These are phyloP conservation scores for Paraplagusia blochii DNA, from an alignment of 2,113 vertebrate genomes.

Conservation along the genomic window DNA sequence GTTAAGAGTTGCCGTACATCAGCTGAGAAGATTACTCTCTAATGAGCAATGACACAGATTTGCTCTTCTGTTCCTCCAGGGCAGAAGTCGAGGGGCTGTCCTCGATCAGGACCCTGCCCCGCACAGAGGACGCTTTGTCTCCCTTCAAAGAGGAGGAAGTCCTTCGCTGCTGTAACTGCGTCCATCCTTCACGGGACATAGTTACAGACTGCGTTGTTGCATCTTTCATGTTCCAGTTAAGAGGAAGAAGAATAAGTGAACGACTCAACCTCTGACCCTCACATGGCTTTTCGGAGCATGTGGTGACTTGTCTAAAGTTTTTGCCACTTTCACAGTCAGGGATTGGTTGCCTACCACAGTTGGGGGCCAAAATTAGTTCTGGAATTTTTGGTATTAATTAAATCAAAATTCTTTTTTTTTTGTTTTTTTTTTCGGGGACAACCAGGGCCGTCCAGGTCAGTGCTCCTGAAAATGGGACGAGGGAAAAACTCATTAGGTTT, in stretches of 20 bases:
- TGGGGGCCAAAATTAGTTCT: conserved; percentile 37
- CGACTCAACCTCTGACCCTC: conserved; percentile 63
- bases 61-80: conserved; percentile 55
- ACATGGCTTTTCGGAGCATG: conserved; percentile 48
- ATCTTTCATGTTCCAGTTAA: conserved; percentile 77
- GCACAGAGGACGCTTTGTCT: conserved; percentile 65
- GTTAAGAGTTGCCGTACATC: too few species aligned
- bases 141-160: conserved; percentile 74
- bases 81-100: conserved; percentile 55
- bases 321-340: conserved; percentile 42
- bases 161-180: conserved; percentile 51
- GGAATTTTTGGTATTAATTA: conserved; percentile 48
- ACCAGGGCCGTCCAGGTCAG: conserved; percentile 87
- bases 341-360: conserved; percentile 40
- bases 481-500: conserved; percentile 69
- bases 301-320: conserved; percentile 64
- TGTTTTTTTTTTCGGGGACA: conserved; percentile 68
- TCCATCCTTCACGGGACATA: conserved; percentile 50
- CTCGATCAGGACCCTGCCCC: conserved; percentile 50
- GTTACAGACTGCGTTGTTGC: conserved; percentile 59
- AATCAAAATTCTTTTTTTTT: conserved; percentile 44
- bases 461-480: conserved; percentile 77
- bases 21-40: conserved; percentile 17
- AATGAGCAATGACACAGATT: conserved; percentile 25
- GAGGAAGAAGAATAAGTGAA: conserved; percentile 67